These are phyloP conservation scores for Andricus quercusramuli DNA, from an alignment of 2,888 invertebrate species.

Conservation along the genomic window DNA sequence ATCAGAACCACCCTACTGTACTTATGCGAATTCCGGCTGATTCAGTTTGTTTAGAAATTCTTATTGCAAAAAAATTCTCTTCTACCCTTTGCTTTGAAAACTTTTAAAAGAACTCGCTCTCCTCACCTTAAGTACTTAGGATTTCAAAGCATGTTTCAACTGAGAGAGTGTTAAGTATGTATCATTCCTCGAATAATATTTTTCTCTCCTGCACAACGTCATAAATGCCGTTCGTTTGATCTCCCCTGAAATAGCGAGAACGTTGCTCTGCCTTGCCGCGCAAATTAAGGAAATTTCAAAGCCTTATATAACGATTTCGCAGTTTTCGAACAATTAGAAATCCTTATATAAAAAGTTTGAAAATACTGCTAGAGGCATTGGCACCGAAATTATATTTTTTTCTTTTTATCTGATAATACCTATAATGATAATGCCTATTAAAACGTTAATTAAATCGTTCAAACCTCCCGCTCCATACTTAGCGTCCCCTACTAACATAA, in stretches of 20 bases:
- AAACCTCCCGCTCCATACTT: no score
- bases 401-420: no score
- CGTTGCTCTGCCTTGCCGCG: slow-evolving; percentile 31
- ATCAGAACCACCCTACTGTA: not conserved
- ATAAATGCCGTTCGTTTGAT: slow-evolving; percentile 54
- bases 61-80: not conserved
- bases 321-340: not conserved
- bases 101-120: slow-evolving; percentile 8
- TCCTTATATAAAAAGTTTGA: not conserved
- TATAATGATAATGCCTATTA: no score
- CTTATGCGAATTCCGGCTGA: not conserved
- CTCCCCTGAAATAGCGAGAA: slow-evolving; percentile 48
- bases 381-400: no score
- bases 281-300: slow-evolving; percentile 40
- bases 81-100: not conserved
- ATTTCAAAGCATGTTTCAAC: slow-evolving; percentile 21
- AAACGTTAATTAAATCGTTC: no score
- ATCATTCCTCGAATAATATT: slow-evolving; percentile 50
- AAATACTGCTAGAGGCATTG: not conserved
- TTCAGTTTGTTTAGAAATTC: slow-evolving; percentile 32
- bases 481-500: no score
- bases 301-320: not conserved
- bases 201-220: slow-evolving; percentile 45
- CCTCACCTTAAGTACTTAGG: slow-evolving; percentile 12
- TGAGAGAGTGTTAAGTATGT: slow-evolving; percentile 37